These are phyloP conservation scores for Erythrolamprus reginae DNA, from an alignment of 2,113 vertebrate genomes.

Conservation along the genomic window DNA sequence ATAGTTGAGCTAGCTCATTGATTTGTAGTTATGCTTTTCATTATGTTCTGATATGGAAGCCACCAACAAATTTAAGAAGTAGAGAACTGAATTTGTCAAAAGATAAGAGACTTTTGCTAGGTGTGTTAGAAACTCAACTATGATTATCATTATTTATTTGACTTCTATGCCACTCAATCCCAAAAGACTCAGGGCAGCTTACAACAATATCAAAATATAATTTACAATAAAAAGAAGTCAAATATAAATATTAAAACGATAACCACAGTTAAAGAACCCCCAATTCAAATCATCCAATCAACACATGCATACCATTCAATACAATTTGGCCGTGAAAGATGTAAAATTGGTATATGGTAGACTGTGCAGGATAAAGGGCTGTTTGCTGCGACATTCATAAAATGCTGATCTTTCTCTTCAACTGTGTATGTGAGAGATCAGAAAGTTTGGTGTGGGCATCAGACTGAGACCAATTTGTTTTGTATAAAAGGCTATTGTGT, in stretches of 20 bases:
- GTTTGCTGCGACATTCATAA: not conserved
- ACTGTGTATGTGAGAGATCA: not conserved
- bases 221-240: no score
- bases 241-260: no score
- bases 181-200: no score
- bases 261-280: no score
- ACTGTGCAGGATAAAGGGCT: not conserved
- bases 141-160: no score
- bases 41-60: not conserved
- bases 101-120: not conserved
- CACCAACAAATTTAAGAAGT: not conserved
- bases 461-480: not conserved
- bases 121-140: not conserved
- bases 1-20: not conserved
- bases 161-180: no score
- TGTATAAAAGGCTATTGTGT: fast-evolving
- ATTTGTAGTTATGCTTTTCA: not conserved
- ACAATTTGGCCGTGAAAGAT: no score
- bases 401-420: not conserved
- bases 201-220: no score
- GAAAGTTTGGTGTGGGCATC: not conserved
- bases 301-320: no score
- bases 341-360: no score
- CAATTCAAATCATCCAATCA: no score
- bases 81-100: not conserved